phyloP scores from a whole-genome alignment of 35 echinoderm and acorn worm species.

The Hemicentrotus pulcherrimus region DNA sequence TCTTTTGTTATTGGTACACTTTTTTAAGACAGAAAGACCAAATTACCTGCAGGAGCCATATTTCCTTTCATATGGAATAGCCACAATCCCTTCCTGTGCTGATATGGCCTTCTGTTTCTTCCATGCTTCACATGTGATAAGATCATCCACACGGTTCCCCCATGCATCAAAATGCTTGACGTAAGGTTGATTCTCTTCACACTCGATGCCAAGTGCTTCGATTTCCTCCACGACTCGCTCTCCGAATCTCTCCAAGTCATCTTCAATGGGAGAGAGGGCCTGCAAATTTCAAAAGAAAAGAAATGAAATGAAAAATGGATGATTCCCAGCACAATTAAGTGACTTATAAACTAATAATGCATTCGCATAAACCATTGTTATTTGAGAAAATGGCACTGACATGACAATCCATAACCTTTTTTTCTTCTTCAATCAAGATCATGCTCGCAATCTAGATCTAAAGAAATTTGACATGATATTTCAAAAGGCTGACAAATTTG shows the following conservation, averaged over 20 bases:
- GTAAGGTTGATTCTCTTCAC: constrained; percentile 76
- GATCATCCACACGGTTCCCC: constrained; percentile 82
- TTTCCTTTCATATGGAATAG: constrained; percentile 90
- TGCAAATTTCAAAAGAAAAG: constrained; percentile 33
- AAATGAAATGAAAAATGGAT: not conserved
- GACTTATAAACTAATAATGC: not conserved
- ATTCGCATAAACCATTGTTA: not conserved
- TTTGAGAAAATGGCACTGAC: not conserved
- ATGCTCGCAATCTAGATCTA: too few species aligned
- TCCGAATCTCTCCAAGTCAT: constrained; percentile 86
- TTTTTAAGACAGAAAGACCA: too few species aligned
- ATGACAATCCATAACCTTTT: too few species aligned
- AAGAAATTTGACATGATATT: too few species aligned
- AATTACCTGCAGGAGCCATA: constrained; percentile 86
- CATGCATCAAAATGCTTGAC: constrained; percentile 86
- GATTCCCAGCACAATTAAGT: not conserved
- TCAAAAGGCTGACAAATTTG: too few species aligned
- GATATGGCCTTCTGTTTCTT: constrained; percentile 82
- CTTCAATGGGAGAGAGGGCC: constrained; percentile 66
- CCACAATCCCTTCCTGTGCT: constrained; percentile 92
- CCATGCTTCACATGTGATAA: constrained; percentile 88
- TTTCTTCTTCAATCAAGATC: too few species aligned
- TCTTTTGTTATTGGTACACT: too few species aligned
- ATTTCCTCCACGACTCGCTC: constrained; percentile 77
- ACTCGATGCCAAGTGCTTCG: constrained; percentile 65